These are phyloP conservation scores for Diabrotica virgifera DNA, from an alignment of 1,140 invertebrate species.

Conservation along the genomic window DNA sequence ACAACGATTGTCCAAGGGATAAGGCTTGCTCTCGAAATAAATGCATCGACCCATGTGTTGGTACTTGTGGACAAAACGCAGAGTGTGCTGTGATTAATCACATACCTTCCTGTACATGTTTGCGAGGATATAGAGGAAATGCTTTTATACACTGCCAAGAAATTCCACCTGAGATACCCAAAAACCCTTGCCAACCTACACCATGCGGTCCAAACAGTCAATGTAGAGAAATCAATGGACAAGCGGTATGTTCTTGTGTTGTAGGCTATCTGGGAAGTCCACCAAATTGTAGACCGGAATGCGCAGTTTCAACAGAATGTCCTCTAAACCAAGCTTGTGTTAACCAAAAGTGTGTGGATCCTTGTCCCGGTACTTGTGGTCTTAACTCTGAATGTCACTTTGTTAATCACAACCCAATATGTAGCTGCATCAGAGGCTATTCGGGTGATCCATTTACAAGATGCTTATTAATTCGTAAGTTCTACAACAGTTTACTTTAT, in stretches of 20 bases:
- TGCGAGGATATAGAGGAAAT: conserved; percentile 69
- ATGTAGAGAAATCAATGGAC: conserved; percentile 53
- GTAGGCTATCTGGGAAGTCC: conserved; percentile 65
- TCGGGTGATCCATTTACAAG: conserved; percentile 58
- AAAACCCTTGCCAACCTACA: conserved; percentile 58
- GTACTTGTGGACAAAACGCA: conserved; percentile 61
- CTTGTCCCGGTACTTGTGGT: conserved; percentile 73
- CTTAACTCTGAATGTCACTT: conserved; percentile 71
- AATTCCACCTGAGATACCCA: conserved; percentile 41
- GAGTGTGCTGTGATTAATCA: conserved; percentile 69
- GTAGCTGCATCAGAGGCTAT: conserved; percentile 52
- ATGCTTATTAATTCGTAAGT: conserved; percentile 49
- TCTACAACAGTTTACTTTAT: not conserved
- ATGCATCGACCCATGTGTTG: conserved; percentile 62
- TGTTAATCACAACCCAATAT: conserved; percentile 62
- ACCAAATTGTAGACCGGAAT: conserved; percentile 74
- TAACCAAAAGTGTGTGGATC: conserved; percentile 72
- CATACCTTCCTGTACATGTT: conserved; percentile 66
- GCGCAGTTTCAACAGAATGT: conserved; percentile 79
- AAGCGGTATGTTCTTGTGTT: conserved; percentile 60
- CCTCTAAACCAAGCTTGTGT: conserved; percentile 68
- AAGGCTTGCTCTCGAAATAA: conserved; percentile 62
- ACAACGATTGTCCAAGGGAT: conserved; percentile 61
- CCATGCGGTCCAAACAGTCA: conserved; percentile 65
- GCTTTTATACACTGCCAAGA: conserved; percentile 68